Percentiles rank a stretch among this genome's conserved stretches.
phyloP scores from a whole-genome alignment of 2,888 invertebrate species.

The Villa cingulata region DNA sequence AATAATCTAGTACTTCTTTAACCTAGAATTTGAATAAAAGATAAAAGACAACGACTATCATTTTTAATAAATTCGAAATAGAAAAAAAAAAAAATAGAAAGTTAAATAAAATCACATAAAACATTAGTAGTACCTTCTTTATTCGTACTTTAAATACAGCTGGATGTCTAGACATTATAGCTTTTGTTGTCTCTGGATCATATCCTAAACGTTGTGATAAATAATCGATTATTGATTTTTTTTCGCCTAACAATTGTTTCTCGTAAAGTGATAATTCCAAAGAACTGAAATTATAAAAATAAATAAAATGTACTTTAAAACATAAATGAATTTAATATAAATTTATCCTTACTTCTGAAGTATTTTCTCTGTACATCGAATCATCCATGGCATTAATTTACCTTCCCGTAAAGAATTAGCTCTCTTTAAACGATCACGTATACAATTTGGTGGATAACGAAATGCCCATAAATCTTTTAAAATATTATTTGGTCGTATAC shows the following conservation, averaged over 20 bases:
- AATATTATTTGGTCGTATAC: constrained; percentile 41
- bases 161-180: constrained; percentile 41
- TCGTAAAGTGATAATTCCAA: constrained; percentile 28
- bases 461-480: constrained; percentile 50
- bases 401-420: constrained; percentile 39
- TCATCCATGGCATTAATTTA: constrained; percentile 52
- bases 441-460: constrained; percentile 43
- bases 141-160: constrained; percentile 41
- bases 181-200: constrained; percentile 35
- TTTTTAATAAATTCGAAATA: too few relatives aligned
- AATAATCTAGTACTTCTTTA: constrained; percentile 45
- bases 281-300: constrained; percentile 30
- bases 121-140: constrained; percentile 39
- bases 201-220: constrained; percentile 41
- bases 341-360: constrained; percentile 38
- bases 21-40: constrained; percentile 33
- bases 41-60: too few relatives aligned
- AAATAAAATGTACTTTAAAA: constrained; percentile 1
- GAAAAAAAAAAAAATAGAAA: not conserved
- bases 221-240: constrained; percentile 40
- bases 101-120: not conserved
- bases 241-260: constrained; percentile 40
- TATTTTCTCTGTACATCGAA: constrained; percentile 44
- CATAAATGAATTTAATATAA: not conserved
- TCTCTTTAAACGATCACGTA: constrained; percentile 39